Evolutionary conservation across 2,888 invertebrate genomes (phyloP), one percentile per base, ranked within the genome.

Genomic region (Phyllotreta cruciferae): DNA sequence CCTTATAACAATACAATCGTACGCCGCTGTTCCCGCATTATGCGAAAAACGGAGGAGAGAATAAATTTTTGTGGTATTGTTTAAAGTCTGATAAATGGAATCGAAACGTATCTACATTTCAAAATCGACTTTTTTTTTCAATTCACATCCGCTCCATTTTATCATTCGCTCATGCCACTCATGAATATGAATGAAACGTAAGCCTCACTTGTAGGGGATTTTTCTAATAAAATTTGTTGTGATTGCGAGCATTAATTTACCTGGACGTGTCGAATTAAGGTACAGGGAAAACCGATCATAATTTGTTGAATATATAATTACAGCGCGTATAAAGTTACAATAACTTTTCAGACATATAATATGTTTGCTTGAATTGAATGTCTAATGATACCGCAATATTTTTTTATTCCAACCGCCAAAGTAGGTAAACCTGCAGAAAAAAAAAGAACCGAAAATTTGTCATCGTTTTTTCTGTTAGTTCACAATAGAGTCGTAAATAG

Each of bases 401-500:
- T 24, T 24, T 24, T 24, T 24, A 24, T 4, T 24, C 24, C 35
- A 49, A 7, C 49, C 14, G 14, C 44, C 44, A 44, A 11, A 44
- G 14, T 7, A 44, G 7, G 7, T 7, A 44, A 11, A 44, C 10
- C 10, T 14, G 9, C 10, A 11, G 6, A 6, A 11, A 44, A n/a
- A 44, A n/a, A 44, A 44, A 44, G 11, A 11, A 10, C 10, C 44
- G 6, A 44, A 50, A 62, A 62, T 62, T 62, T 62, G 62, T 62
- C 39, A 52, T 24, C 14, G 44, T 49, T 60, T 63, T 54, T 61
- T 49, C 42, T 45, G 14, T 41, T 38, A 42, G 24, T 14, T 49
- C 44, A 60, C 52, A 63, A 66, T 61, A 58, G 49, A 63, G 42
- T 63, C 55, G 56, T 63, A 63, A 66, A 63, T 66, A 63, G 37